Evolutionary conservation across 2,113 vertebrate species (phyloP).

Genomic region (Piaya cayana): DNA sequence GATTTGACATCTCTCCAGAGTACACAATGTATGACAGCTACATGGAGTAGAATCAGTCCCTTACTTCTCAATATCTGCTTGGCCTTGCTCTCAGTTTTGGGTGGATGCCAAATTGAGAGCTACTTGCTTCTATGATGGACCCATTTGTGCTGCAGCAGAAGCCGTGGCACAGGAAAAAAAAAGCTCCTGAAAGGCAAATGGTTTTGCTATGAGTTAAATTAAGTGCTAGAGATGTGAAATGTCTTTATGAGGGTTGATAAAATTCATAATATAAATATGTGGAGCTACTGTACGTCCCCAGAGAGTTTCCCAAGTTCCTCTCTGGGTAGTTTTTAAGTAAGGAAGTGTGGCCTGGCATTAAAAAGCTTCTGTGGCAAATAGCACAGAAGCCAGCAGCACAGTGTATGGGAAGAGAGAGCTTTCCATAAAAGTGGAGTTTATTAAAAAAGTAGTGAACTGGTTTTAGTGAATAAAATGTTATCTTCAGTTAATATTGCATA

Average conservation of each 20-base stretch:
- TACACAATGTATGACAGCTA: conserved; percentile 56
- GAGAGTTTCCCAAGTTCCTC: not conserved
- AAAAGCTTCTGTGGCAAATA: not conserved
- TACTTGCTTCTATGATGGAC: not conserved
- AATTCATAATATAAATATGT: not conserved
- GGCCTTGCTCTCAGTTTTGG: conserved; percentile 1
- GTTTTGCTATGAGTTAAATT: not conserved
- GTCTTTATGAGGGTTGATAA: not conserved
- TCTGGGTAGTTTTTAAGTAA: not conserved
- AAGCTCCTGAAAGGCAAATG: not conserved
- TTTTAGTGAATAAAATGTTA: not conserved
- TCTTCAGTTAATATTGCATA: not conserved
- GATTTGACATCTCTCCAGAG: conserved; percentile 51
- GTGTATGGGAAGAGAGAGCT: not conserved
- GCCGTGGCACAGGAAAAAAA: not conserved
- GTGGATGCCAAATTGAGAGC: not conserved
- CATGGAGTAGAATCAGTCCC: conserved; percentile 8
- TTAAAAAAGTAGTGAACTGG: not conserved
- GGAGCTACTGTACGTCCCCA: not conserved
- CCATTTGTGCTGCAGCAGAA: not conserved
- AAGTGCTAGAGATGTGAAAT: not conserved
- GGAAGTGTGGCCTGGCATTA: not conserved
- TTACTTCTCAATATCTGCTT: not conserved
- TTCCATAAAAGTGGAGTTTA: not conserved
- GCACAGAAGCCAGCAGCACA: not conserved